A percentile compares a stretch with the other conserved stretches of the same genome.
Evolutionary conservation across 2,113 vertebrate genomes (phyloP).

Genomic region (Limanda limanda): DNA sequence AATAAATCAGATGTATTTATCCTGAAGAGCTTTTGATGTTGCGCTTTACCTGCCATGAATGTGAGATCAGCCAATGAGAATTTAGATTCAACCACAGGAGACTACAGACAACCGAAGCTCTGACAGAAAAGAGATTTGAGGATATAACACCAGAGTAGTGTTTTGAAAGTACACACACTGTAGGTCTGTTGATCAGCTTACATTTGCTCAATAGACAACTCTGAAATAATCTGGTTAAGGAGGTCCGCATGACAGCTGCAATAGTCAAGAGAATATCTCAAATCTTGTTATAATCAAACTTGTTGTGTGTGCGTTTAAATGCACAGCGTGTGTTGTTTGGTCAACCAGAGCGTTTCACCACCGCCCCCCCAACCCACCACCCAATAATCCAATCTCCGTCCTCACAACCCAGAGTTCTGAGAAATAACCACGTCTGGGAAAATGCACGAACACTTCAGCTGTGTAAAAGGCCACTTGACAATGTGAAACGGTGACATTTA

Average conservation of each 20-base stretch:
- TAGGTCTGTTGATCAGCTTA: constrained; percentile 32
- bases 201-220: not conserved
- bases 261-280: constrained; percentile 6
- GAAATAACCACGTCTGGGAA: constrained; percentile 10
- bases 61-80: too few relatives aligned
- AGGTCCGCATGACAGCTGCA: constrained; percentile 15
- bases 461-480: constrained; percentile 35
- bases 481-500: constrained; percentile 39
- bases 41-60: not conserved
- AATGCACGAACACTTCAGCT: constrained; percentile 8
- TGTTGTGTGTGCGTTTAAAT: constrained; percentile 9
- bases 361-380: not conserved
- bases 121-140: not conserved
- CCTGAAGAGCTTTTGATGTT: not conserved
- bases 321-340: not conserved
- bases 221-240: constrained; percentile 37
- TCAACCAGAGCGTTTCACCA: constrained; percentile 4
- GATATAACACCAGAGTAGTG: not conserved
- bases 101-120: constrained; percentile 29
- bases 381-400: constrained; percentile 23
- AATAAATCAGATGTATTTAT: too few relatives aligned
- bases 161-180: too few relatives aligned
- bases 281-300: constrained; percentile 32
- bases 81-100: not conserved
- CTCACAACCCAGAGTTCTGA: not conserved